Evolutionary conservation across 2,888 invertebrate genomes (phyloP), one percentile per base, ranked within the genome.

Genomic region (Agrotis segetum): DNA sequence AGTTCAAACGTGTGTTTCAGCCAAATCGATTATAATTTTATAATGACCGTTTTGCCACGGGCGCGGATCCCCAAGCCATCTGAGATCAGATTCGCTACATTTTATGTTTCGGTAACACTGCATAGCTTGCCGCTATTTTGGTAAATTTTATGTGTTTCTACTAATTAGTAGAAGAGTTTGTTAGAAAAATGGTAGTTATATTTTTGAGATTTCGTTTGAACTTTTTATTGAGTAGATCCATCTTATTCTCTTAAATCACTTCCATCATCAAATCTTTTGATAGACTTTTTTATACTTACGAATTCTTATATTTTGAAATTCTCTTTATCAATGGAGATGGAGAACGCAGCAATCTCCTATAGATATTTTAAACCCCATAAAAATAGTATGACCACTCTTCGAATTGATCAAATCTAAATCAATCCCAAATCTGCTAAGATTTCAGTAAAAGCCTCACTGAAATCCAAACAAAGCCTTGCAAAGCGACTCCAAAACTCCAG

Each of bases 11-110:
- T 68, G 68, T 67, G 60, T 79, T 80, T 77, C 62, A 64, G 67
- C 19, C 40, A 71, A 86, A 86, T 88, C 87, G 85, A 90, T 89
- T 88, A 89, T 53, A 80, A 52, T 14, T 83, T 88, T 86, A 88
- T 83, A 80, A 74, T 83, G 53, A 66, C 55, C 71, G 71, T 83
- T 81, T 85, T 60, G 85, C 83, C 84, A 85, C 82, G 85, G 87
- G 81, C 84, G 81, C 52, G 60, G 40, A 53, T 60, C 53, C 24
- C 46, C 29, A 7, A 47, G 24, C 19, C 53, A 24, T 11, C 11
- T 34, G 66, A 70, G 72, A 78, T 80, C 65, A 34, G 66, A 71
- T 79, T 78, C 68, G 67, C 69, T 82, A 19, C 46, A 55, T 81
- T 76, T 67, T 59, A 61, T 76, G 53, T 77, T 81, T 81, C n/a